phyloP scores from a whole-genome alignment of 2,113 vertebrate species.

The Hemichromis elongatus region DNA sequence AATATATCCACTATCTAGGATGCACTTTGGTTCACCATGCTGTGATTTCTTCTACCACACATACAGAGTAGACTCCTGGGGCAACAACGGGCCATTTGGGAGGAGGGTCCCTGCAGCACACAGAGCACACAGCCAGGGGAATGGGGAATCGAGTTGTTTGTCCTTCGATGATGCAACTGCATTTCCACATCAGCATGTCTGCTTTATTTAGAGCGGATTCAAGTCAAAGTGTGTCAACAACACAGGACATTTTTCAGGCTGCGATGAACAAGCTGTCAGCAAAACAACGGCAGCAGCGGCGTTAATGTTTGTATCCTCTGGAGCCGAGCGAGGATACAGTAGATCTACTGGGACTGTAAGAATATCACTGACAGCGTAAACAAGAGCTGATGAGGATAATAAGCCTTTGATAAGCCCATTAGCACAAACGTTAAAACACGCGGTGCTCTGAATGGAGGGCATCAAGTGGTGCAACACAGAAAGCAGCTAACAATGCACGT shows the following conservation, averaged over 20 bases:
- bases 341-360: slow-evolving; percentile 6
- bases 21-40: not conserved
- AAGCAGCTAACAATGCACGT: not conserved
- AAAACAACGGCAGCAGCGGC: not conserved
- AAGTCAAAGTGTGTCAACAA: not conserved
- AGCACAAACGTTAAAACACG: not conserved
- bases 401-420: not conserved
- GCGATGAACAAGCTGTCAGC: slow-evolving; percentile 23
- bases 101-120: slow-evolving; percentile 3
- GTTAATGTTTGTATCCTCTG: not conserved
- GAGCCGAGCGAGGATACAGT: not conserved
- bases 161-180: slow-evolving; percentile 27
- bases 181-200: not conserved
- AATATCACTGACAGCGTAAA: slow-evolving; percentile 31
- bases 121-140: not conserved
- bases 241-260: not conserved
- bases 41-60: slow-evolving; percentile 10
- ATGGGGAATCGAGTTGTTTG: slow-evolving; percentile 31
- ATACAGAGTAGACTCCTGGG: not conserved
- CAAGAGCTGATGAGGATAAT: slow-evolving; percentile 12
- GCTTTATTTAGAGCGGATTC: not conserved
- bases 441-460: not conserved
- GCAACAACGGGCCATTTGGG: slow-evolving; percentile 20
- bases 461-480: not conserved
- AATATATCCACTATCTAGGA: not conserved